Percentiles rank a stretch among this genome's conserved stretches.
These are phyloP conservation scores for Lysandra coridon DNA, from an alignment of 2,888 invertebrate species.

Conservation along the genomic window DNA sequence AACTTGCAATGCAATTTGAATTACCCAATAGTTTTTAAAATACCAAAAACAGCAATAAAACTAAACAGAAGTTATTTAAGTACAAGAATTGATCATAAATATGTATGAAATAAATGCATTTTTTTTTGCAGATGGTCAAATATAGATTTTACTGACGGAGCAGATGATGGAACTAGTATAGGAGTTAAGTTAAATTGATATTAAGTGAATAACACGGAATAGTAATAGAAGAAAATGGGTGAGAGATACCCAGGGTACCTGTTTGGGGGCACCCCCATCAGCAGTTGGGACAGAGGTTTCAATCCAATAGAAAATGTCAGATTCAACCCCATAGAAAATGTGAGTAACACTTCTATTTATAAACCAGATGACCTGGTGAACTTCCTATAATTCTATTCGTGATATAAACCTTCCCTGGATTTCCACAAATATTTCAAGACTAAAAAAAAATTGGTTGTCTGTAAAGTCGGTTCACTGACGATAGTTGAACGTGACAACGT, in stretches of 20 bases:
- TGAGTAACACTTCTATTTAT: background rate
- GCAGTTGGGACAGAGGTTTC: slow-evolving; percentile 75
- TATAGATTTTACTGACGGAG: slow-evolving; percentile 28
- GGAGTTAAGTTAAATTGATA: slow-evolving; percentile 39
- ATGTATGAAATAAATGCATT: background rate
- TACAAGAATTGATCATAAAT: background rate
- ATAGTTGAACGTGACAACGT: too few species aligned
- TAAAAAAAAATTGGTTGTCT: too few species aligned
- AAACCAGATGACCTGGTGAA: too few species aligned
- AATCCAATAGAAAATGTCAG: slow-evolving; percentile 74
- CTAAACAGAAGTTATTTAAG: background rate
- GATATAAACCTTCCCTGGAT: too few species aligned
- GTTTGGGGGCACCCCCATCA: slow-evolving; percentile 74
- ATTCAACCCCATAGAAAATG: background rate
- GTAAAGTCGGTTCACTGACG: too few species aligned
- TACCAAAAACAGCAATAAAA: background rate
- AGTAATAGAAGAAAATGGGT: slow-evolving; percentile 57
- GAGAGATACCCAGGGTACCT: slow-evolving; percentile 72
- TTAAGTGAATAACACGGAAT: slow-evolving; percentile 35
- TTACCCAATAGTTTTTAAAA: too few species aligned
- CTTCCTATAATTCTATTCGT: too few species aligned
- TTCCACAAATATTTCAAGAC: too few species aligned
- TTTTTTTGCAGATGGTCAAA: slow-evolving; percentile 23
- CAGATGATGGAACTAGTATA: slow-evolving; percentile 41
- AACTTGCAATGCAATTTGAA: too few species aligned